Conservation (phyloP, 2,888 invertebrate species). For the Synergus itoensis region DNA sequence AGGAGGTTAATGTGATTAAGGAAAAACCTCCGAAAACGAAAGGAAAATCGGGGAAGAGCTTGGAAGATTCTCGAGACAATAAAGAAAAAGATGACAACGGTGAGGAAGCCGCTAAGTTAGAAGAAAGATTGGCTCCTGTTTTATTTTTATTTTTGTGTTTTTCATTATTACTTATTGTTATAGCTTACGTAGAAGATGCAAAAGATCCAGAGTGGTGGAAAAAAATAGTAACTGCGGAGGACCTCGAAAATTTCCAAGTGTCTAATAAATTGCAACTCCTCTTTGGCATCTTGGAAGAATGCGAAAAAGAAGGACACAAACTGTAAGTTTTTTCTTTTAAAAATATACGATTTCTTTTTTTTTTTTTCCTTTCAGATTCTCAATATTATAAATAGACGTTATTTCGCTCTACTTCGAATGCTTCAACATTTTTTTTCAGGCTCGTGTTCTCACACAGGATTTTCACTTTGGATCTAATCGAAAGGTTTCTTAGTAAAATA, state of each 20-base stretch:
- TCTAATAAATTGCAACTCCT: constrained; percentile 28
- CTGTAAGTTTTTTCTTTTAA: neutral
- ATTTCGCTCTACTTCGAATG: too few relatives aligned
- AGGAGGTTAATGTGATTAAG: too few relatives aligned
- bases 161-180: neutral
- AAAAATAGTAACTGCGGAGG: neutral
- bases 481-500: constrained; percentile 89
- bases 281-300: constrained; percentile 64
- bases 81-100: neutral
- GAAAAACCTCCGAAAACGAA: too few relatives aligned
- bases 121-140: neutral
- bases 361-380: neutral
- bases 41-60: too few relatives aligned
- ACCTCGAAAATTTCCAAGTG: neutral
- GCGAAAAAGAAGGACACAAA: neutral
- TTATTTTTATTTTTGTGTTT: neutral
- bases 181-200: neutral
- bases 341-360: neutral
- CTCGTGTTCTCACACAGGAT: constrained; percentile 96
- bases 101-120: neutral
- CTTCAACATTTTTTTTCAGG: neutral
- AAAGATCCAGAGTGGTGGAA: neutral
- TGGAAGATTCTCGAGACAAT: too few relatives aligned
- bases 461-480: constrained; percentile 93
- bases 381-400: too few relatives aligned